Base-by-base conservation (phyloP, 2,797 vertebrate genomes). In the Percopsis omiscomaycus region DNA sequence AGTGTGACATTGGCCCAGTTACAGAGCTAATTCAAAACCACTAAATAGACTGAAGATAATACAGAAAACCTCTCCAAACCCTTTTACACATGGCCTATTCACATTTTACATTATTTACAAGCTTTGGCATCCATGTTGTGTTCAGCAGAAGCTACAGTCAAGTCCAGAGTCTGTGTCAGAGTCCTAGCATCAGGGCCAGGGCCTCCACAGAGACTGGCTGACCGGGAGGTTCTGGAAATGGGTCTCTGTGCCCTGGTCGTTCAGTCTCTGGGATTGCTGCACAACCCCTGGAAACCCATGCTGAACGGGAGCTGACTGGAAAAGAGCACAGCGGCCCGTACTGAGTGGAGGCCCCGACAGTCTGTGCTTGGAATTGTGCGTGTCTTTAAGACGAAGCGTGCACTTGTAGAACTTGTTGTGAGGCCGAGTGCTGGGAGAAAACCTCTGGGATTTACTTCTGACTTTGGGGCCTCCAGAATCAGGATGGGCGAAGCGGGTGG, bases 161-260 rank as follows among this genome's bases (percentile, higher is more conserved):
- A 8, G 14, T 49, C 63, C 11, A 68, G 53, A 59, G 68, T 61
- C 55, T 30, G 42, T 42, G 55, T 6, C 16, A 3, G 12, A 51
- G 62, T 0, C 45, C 13, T 29, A 0, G 10, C 62, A 61, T 91
- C 71, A 92, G 61, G 87, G 88, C 89, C 91, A 92, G 0, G 90
- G 91, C 57, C 91, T 91, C 90, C 91, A 91, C 73, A 92, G 14
- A 9, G 73, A 45, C 54, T 84, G 83, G 62, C 45, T 61, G 62
- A 49, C 61, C 0, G 74, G 63, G 8, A 9, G 14, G 62, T 46
- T 73, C 66, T 69, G 80, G 0, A 71, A 3, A 8, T 57, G 65
- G 61, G 71, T 66, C 62, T 63, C 61, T 12, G 55, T 11, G 3
- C 37, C 55, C 2, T 2, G 47, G 9, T 16, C 47, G n/a, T 42